phyloP scores from a whole-genome alignment of 64 coral and sea anemone species.

The Montipora foliosa region DNA sequence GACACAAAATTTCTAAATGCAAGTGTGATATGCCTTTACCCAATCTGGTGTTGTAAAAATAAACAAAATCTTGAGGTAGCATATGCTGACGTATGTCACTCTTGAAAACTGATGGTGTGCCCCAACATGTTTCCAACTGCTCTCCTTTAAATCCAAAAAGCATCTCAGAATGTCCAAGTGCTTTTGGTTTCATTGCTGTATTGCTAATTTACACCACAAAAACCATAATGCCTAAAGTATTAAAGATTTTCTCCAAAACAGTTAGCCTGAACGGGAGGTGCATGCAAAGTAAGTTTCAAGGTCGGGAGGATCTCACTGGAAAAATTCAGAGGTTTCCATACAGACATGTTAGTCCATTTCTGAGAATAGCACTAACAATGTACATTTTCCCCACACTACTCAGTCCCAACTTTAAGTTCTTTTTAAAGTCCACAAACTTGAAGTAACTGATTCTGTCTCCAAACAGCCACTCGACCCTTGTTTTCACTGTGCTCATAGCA shows the following conservation, averaged over 20 bases:
- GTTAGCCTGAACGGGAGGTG: not conserved
- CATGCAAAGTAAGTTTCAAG: conserved; percentile 1
- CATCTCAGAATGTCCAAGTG: too few relatives aligned
- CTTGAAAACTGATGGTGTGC: too few relatives aligned
- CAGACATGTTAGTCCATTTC: not conserved
- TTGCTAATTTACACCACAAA: too few relatives aligned
- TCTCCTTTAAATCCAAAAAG: too few relatives aligned
- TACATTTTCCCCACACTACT: not conserved
- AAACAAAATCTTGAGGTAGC: conserved; percentile 21
- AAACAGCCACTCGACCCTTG: not conserved
- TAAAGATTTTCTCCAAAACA: not conserved
- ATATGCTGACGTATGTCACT: not conserved
- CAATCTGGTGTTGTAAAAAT: conserved; percentile 23
- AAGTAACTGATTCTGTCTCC: not conserved
- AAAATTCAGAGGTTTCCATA: conserved; percentile 14
- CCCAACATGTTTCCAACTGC: too few relatives aligned
- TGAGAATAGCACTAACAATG: not conserved
- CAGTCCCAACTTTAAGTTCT: not conserved
- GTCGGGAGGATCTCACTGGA: conserved; percentile 6
- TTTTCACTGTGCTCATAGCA: not conserved
- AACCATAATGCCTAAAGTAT: too few relatives aligned
- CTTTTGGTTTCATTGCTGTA: too few relatives aligned
- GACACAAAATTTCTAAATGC: conserved; percentile 21
- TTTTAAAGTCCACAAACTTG: not conserved
- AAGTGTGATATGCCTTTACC: conserved; percentile 32